Conservation (phyloP, 2,797 vertebrate species). For the Oceanodroma leucorhoa region DNA sequence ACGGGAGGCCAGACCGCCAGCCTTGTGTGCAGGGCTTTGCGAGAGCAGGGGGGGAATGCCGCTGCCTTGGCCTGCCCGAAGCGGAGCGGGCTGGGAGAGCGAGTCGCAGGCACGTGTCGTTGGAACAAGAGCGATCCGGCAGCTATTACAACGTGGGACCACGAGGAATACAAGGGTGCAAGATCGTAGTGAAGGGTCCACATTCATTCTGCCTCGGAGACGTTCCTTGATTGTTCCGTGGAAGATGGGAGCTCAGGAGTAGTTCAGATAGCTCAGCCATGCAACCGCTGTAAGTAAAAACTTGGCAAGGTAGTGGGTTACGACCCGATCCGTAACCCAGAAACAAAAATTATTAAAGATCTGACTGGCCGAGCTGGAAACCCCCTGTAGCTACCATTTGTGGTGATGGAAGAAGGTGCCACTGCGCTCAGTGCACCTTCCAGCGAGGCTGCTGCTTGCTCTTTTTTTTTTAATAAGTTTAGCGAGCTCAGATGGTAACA, state of each 20-base stretch:
- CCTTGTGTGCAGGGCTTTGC: not conserved
- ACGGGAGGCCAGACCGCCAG: not conserved
- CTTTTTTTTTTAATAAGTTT: not conserved
- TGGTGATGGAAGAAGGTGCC: not conserved
- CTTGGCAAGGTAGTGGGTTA: not conserved
- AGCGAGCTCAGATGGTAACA: not conserved
- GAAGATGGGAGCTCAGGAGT: not conserved
- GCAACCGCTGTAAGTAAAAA: not conserved
- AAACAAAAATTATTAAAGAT: not conserved
- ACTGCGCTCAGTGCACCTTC: fast-evolving
- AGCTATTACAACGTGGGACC: fast-evolving
- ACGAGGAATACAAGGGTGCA: not conserved
- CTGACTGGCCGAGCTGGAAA: not conserved
- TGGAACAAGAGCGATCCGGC: not conserved
- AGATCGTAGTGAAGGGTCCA: not conserved
- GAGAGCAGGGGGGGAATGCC: fast-evolving
- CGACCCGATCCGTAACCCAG: not conserved
- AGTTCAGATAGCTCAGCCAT: not conserved
- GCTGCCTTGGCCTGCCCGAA: fast-evolving
- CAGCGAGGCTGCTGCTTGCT: not conserved
- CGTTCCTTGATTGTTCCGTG: not conserved
- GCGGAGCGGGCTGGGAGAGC: not conserved
- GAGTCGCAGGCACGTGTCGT: fast-evolving
- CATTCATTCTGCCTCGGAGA: not conserved
- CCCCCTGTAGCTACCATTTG: not conserved